Base-by-base conservation (phyloP, 2,888 invertebrate genomes). In the Pyrgus malvae region DNA sequence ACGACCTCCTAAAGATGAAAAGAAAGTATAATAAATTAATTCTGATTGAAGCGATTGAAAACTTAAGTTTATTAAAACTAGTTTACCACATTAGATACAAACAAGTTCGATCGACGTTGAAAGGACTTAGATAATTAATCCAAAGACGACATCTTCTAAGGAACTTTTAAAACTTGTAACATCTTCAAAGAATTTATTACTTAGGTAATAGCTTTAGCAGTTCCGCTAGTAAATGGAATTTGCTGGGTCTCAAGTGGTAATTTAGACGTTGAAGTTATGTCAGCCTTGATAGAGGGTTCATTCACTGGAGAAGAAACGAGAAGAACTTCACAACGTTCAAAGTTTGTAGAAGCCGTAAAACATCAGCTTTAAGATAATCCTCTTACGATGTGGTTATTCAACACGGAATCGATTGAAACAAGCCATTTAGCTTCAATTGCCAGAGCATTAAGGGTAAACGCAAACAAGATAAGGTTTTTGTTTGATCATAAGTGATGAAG, bases 161-260 rank as follows among this genome's bases (percentile, higher is more conserved):
- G 27, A 51, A 51, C 14, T 51, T 44, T 19, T 51, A 27, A 37
- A 51, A 44, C 37, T 51, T 44, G 25, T 44, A 9, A 25, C 27
- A 51, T 51, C 44, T 42, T 25, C 37, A 45, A 44, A 11, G 38
- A 45, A 53, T 53, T 53, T 53, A 53, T 53, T 45, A 37, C 51
- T 53, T 37, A 45, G 33, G 27, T 53, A 53, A 53, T 53, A 7
- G 16, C 44, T 37, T 27, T 17, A 27, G 12, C 21, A 29, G 44
- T 53, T 53, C 29, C 37, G n/a, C 51, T 38, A 44, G 37, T 35
- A 37, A 51, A 35, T 38, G 38, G 37, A 31, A 45, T 45, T 45
- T 51, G 21, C 38, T 38, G 21, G 37, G 37, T 45, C 9, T 27
- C 21, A 12, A 38, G 35, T 19, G 41, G 25, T 23, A 29, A 38